phyloP scores from a whole-genome alignment of 1,140 invertebrate species.

The Dreissena rostriformis region DNA sequence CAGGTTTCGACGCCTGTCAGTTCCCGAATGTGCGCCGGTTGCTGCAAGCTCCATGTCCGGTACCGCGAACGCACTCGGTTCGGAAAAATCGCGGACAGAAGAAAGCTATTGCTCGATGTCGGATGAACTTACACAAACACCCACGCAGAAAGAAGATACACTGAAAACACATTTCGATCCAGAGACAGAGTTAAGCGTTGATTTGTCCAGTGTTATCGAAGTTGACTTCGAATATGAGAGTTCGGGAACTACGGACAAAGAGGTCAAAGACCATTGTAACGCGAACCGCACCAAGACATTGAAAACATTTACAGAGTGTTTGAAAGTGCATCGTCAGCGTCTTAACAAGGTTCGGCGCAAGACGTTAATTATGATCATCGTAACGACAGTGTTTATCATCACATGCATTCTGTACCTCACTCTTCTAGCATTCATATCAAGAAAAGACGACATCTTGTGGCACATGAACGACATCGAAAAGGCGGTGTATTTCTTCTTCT shows the following conservation, averaged over 20 bases:
- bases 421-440: constrained; percentile 31
- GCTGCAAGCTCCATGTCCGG: background rate
- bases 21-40: no score
- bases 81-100: constrained; percentile 1
- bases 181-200: no score
- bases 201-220: no score
- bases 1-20: no score
- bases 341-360: constrained; percentile 5
- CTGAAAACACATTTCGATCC: no score
- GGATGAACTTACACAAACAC: background rate
- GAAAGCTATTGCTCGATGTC: background rate
- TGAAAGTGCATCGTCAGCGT: background rate
- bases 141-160: no score
- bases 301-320: background rate
- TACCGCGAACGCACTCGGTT: background rate
- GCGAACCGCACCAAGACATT: background rate
- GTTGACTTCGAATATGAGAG: background rate
- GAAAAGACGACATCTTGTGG: constrained; percentile 36
- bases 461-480: background rate
- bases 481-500: constrained; percentile 45
- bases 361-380: constrained; percentile 48
- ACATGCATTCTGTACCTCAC: constrained; percentile 46
- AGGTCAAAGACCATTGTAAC: background rate
- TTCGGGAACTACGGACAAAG: background rate
- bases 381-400: constrained; percentile 29